Base-by-base conservation (phyloP, 2,797 vertebrate species). In the Sebastes diaconus region DNA sequence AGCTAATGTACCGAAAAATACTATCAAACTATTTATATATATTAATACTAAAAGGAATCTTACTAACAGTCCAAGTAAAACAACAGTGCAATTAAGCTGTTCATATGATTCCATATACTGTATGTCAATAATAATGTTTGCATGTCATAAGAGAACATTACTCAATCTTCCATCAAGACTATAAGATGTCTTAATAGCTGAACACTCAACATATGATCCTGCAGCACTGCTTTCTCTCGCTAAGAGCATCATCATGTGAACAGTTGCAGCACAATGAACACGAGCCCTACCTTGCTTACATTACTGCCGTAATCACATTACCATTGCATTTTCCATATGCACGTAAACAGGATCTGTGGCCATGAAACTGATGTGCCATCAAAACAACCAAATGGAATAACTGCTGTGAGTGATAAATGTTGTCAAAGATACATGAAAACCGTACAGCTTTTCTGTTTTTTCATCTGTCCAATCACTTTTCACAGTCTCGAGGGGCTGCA, bases 131-230 rank as follows among this genome's bases (percentile, higher is more conserved):
- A 63, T 69, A 34, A 68, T 24, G 20, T 50, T 65, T 68, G n/a
- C 7, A 54, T 83, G 32, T 39, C 6, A 73, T 80, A 32, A 63
- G 46, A 80, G 58, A 63, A 27, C 61, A 57, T 22, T 64, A 61
- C 25, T 68, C 36, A 60, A 77, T 68, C 29, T 76, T 2, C 71
- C 75, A 68, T 80, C 55, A 69, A 59, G 71, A 74, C n/a, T 57
- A 67, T 24, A 74, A 59, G 20, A 77, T 36, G 67, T 80, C 58
- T 73, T 61, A 78, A 80, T 14, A 80, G 52, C 73, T 69, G 36
- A 72, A 67, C 50, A 24, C 34, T 71, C 27, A 8, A 36, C 24
- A 59, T 58, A 8, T 6, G 18, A 61, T 32, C 30, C 16, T 50
- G 14, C 20, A 61, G 18, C 69, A 27, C 8, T 55, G 39, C 34